Evolutionary conservation across 1,140 invertebrate species (phyloP), one percentile per base, ranked within the genome.

Genomic region (Drosophila novamexicana): DNA sequence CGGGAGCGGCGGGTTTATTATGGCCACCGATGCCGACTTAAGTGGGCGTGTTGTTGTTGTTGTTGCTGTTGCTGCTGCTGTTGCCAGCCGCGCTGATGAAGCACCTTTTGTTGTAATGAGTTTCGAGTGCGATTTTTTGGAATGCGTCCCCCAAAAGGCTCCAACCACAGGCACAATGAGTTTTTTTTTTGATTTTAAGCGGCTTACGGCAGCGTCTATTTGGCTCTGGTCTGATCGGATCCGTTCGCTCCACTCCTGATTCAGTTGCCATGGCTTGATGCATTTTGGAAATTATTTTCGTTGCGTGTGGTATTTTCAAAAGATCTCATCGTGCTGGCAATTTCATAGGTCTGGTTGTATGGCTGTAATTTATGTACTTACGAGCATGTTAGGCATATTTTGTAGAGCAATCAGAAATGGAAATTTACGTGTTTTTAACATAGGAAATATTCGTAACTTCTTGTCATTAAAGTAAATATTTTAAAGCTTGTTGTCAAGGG

Each of bases 31-130:
- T 65, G 62, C 56, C 69, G 79, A 83, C 82, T 86, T 88, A 86
- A 86, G 82, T 86, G 82, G 79, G 67, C 83, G 47, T 64, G 52
- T 47, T 47, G 59, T 39, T 45, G 45, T 29, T 58, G 32, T 18
- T 56, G 64, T 2, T 65, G 52, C 9, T 50, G 57, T 34, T 45
- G 59, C 39, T 18, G 32, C 22, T 42, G 64, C 32, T 52, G 57
- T 34, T 59, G 59, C 39, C 58, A 59, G 45, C 14, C 65, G 10
- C 75, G 64, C 71, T 78, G 76, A 88, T 86, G 83, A 82, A 88
- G 83, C 84, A 88, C 83, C 83, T 88, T 86, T 86, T 86, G 83
- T 86, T 86, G 83, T 86, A 86, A 86, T 88, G 83, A 88, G 83
- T 89, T 88, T 88, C 66, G 79, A 88, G 83, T 89, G 83, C 77